Evolutionary conservation across 1,140 invertebrate genomes (phyloP), one percentile per base, ranked within the genome.

Genomic region (Calephelis virginiensis): DNA sequence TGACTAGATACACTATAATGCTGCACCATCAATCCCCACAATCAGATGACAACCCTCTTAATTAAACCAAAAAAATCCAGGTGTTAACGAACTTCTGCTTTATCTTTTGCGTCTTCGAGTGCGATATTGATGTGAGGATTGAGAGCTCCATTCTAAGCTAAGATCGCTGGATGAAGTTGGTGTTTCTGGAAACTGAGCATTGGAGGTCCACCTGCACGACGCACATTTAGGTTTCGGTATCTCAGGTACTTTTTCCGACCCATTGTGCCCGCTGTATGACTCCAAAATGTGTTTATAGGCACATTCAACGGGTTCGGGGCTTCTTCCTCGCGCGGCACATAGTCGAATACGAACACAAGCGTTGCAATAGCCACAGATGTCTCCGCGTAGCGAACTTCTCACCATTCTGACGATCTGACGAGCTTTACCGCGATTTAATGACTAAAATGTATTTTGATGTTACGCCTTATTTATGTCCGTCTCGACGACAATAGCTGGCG

Each of bases 211-310:
- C 9, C 89, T 76, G 59, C 89, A 91, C 6, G 85, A 89, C 40
- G 76, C 83, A 59, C 86, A 91, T 0, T 70, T 74, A 8, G 81
- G 71, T 62, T 85, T 85, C 7, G 82, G 80, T 0, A 78, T 66
- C 13, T 85, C 82, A 0, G 71, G 77, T 38, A 77, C 62, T 50
- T 85, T 86, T 12, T 75, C 82, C 0, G 71, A 38, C 1, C 62
- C 73, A 12, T 17, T 70, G 5, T 71, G 71, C 12, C 67, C 67
- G 5, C 74, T 73, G 66, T 91, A 91, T 0, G 89, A 84, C 53
- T 91, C 85, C 61, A 91, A 65, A 47, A 91, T 91, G 66, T 91
- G 89, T 71, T 90, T 89, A 64, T 91, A 91, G 1, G 86, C 89
- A 64, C 89, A 91, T 63, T 91, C 85, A 53, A 85, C 61, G 10